Evolutionary conservation across 2,888 invertebrate genomes (phyloP).

Genomic region (Acanthosepion pharaonis): DNA sequence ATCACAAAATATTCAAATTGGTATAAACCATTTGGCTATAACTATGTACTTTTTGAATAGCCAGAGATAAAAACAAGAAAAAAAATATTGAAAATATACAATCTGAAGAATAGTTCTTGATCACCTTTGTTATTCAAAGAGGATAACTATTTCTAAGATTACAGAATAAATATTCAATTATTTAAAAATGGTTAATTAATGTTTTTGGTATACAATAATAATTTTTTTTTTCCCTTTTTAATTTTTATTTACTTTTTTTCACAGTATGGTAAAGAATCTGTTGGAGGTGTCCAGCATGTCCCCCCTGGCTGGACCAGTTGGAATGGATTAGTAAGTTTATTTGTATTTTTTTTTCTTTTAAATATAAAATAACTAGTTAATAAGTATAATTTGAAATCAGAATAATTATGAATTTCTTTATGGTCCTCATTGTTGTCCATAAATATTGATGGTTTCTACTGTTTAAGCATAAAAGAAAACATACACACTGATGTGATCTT

Average conservation of each 20-base stretch:
- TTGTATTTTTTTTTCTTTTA: not conserved
- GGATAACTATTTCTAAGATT: not conserved
- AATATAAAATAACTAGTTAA: no score
- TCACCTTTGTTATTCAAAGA: not conserved
- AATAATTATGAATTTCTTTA: no score
- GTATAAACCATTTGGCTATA: not conserved
- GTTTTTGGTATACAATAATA: not conserved
- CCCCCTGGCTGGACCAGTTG: slow-evolving; percentile 92
- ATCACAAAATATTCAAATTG: no score
- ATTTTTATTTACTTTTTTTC: slow-evolving; percentile 58
- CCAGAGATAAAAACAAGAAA: no score
- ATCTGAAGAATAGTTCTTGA: not conserved
- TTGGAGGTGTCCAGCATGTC: slow-evolving; percentile 81
- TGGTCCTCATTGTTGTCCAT: no score
- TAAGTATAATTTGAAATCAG: no score
- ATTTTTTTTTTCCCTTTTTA: no score
- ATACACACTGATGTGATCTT: no score
- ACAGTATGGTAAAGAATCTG: slow-evolving; percentile 80
- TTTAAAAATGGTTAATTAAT: not conserved
- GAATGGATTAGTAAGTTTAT: slow-evolving; percentile 81
- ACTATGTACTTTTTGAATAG: not conserved
- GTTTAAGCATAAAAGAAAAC: no score
- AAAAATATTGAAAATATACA: not conserved
- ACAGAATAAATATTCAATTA: not conserved
- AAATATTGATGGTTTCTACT: no score